Conservation (phyloP, 1,140 invertebrate genomes). For the Aphidius gifuensis region DNA sequence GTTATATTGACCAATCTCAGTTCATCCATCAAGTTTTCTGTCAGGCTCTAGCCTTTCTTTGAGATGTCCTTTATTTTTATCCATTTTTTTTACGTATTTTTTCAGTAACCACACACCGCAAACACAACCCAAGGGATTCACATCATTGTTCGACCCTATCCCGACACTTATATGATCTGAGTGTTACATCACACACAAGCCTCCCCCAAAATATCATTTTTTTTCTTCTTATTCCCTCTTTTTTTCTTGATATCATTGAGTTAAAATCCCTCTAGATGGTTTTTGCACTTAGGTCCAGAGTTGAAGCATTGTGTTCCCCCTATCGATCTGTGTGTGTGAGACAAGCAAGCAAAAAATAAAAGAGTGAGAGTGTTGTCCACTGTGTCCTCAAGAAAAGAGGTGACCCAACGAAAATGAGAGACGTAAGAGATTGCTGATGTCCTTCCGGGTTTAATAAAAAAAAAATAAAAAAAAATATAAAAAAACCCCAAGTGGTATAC, state of each 20-base stretch:
- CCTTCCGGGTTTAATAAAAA: no score
- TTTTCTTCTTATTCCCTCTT: constrained; percentile 6
- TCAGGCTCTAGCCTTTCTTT: neutral
- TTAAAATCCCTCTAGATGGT: constrained; percentile 20
- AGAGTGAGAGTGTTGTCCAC: no score
- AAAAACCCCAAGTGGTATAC: no score
- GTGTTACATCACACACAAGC: neutral
- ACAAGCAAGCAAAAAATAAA: no score
- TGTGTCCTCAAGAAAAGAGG: no score
- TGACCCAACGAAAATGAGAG: no score
- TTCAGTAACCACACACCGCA: no score
- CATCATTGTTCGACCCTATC: constrained; percentile 16
- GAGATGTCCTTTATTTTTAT: neutral
- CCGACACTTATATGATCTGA: constrained; percentile 21
- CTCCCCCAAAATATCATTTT: constrained; percentile 7
- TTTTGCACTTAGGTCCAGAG: constrained; percentile 15
- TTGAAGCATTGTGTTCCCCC: constrained; percentile 1
- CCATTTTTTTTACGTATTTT: no score
- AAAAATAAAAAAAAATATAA: no score
- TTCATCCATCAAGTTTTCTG: constrained; percentile 19
- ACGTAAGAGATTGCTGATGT: no score
- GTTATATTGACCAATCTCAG: constrained; percentile 22
- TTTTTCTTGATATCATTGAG: no score
- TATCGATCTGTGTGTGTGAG: neutral
- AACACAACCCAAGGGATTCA: constrained; percentile 11